Base-by-base conservation (phyloP, 2,797 vertebrate genomes). In the Paguma larvata region DNA sequence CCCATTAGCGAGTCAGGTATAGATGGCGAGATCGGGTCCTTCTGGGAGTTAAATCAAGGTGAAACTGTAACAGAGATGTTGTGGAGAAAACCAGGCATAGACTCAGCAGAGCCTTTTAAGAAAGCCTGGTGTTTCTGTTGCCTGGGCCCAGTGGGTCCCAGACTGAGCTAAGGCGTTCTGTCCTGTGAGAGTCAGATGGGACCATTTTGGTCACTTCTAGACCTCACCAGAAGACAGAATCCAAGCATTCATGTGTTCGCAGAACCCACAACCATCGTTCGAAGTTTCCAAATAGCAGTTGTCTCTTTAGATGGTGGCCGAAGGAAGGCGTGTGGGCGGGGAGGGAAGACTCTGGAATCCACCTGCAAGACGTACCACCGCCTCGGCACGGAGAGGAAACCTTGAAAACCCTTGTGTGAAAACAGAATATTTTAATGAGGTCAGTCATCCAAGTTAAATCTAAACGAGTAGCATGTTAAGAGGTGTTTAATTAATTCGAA, bases 151-250 rank as follows among this genome's bases (percentile, higher is more conserved):
- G 0, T 0, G 30, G 46, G 30, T 34, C 41, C 70, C 75, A 0
- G 30, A 0, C 68, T 0, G 25, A 0, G 41, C 16, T 7, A 23
- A 3, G 25, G 10, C 23, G 0, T 18, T 46, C 46, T 10, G n/a
- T 12, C 51, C 21, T 2, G 0, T 0, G 0, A 1, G 21, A 1
- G 27, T 21, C 48, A 41, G 25, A 44, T 1, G 0, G 3, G 12
- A 25, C 44, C 44, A 25, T 1, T 46, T 1, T 0, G 80, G 18
- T 59, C 13, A 0, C 32, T 86, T 75, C n/a, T 21, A 16, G 62
- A 65, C 14, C 53, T 67, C 82, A 14, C 30, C 30, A 32, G 70
- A 86, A 63, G 85, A 65, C 19, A 41, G 38, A 62, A 70, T 41
- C 19, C 70, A 53, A 41, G 44, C 16, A 77, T n/a, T 4, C 23